Evolutionary conservation across 2,888 invertebrate species (phyloP), one percentile per base, ranked within the genome.

Genomic region (Callyntrura guangdongensis): DNA sequence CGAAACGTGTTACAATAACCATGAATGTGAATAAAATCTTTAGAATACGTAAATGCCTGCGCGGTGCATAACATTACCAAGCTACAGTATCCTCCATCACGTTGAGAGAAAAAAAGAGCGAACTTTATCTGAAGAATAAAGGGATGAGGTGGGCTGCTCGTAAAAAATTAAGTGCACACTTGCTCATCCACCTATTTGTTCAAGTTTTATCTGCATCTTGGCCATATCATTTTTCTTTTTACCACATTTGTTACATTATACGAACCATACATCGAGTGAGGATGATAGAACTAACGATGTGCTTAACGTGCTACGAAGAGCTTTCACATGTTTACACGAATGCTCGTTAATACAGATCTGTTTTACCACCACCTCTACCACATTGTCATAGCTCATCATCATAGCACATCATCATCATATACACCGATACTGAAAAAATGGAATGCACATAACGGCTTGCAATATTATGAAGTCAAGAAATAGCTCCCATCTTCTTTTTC

Each of bases 111-210:
- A 12, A 67, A 17, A 36, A 12, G 25, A 25, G 9, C 47, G 1
- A 72, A 20, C 72, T 45, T 45, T 45, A 17, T 47, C 45, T n/a
- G 9, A 72, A 0, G 47, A 36, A 27, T 1, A 25, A 69, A 12
- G 72, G 77, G 25, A 27, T 67, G 64, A 64, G 87, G 64, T 81
- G 22, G 64, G 36, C 20, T 49, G 53, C 36, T 69, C 74, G 14
- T 89, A 45, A 77, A 89, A 89, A 85, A 89, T 79, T 84, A 89
- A 84, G 56, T 89, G 67, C 79, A 84, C 77, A 84, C 84, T 89
- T 77, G 79, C 69, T 45, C 79, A 64, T 67, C 79, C 77, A 82
- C 72, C 72, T 17, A 81, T 69, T 49, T 84, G 49, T 36, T 27
- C 56, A 72, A 72, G 20, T 47, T 72, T n/a, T 53, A 84, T 53